phyloP scores from a whole-genome alignment of 2,113 vertebrate genomes.

The Semnopithecus entellus region DNA sequence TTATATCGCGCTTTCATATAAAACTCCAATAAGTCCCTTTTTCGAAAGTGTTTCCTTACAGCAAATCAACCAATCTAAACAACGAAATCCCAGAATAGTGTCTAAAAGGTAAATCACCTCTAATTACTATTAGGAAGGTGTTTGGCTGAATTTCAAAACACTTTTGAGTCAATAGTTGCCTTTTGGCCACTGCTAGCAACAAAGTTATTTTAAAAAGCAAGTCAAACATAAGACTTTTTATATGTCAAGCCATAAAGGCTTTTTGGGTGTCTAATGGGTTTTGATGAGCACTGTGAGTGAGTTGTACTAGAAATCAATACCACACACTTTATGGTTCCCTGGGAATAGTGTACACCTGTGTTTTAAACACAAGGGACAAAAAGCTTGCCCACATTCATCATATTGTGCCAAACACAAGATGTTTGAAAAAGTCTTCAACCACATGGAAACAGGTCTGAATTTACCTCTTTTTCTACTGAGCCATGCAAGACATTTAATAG shows the following conservation, averaged over 20 bases:
- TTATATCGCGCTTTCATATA: background rate
- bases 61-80: background rate
- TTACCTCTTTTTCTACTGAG: background rate
- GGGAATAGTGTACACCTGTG: background rate
- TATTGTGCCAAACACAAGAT: background rate
- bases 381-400: background rate
- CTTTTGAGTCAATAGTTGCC: background rate
- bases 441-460: background rate
- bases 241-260: background rate
- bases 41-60: background rate
- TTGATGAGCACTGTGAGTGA: background rate
- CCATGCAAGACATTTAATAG: background rate
- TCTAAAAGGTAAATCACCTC: background rate
- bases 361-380: slow-evolving; percentile 14
- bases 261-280: background rate
- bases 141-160: background rate
- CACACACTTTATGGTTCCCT: background rate
- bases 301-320: background rate
- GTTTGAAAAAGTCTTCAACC: background rate
- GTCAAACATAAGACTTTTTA: background rate
- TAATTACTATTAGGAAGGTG: background rate
- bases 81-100: background rate
- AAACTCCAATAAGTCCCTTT: background rate
- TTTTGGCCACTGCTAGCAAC: background rate
- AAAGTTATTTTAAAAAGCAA: slow-evolving; percentile 6